Base-by-base conservation (phyloP, 2,888 invertebrate species). In the Atethmia centrago region DNA sequence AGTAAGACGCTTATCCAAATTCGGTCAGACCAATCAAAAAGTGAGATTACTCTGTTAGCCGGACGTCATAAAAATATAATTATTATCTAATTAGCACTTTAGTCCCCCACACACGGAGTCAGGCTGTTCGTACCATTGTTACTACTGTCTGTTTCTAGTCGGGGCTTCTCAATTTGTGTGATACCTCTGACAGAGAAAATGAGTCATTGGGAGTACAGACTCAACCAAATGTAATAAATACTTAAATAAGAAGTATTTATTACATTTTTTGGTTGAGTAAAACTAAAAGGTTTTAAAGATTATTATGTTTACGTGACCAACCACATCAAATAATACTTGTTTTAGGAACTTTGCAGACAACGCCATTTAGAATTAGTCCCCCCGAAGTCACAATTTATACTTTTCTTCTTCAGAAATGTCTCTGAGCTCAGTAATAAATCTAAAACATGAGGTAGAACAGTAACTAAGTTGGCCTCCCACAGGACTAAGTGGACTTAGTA, bases 401-500 rank as follows among this genome's bases (percentile, higher is more conserved):
- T 42, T 65, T 56, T 56, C 64, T 12, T 47, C 28, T 56, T 56
- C 12, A 47, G 64, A 21, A 55, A 66, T 51, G 3, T 53, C 40
- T 49, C 64, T 55, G 40, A 61, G 72, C 19, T 63, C 40, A 55
- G 56, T 70, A 70, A 74, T 76, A 79, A 71, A 73, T 83, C 49
- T 83, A 51, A 74, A 71, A 73, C 61, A 75, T 61, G 73, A 62
- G 75, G 45, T 75, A 47, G 63, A 71, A 68, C 45, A 71, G 74
- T 80, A 76, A 80, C 65, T 77, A n/a, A 55, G 73, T 76, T 79
- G 59, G 68, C 71, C 76, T 82, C 85, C 61, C 79, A 47, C 19
- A 74, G 70, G 83, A 72, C 67, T 61, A 59, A 56, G 78, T 76
- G 62, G 79, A 74, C 78, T 81, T 81, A 82, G 71, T 75, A 82